Percentiles rank a stretch among this genome's conserved stretches.
Conservation (phyloP, 2,113 vertebrate genomes). For the Athene noctua region DNA sequence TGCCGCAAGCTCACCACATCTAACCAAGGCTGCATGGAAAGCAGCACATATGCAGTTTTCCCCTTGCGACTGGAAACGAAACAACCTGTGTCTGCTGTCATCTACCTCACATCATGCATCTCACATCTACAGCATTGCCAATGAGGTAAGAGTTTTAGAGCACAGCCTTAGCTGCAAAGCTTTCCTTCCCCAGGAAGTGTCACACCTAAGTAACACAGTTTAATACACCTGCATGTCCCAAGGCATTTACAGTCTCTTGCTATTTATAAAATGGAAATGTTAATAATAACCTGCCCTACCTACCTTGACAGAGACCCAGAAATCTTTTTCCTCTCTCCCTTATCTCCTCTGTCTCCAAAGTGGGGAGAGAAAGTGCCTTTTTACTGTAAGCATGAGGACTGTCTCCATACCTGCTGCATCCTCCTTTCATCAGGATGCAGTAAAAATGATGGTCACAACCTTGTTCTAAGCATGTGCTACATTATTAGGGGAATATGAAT, state of each 20-base stretch:
- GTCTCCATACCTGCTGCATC: not conserved
- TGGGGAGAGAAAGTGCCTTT: not conserved
- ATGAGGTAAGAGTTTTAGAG: not conserved
- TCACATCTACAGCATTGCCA: not conserved
- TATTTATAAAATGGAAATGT: not conserved
- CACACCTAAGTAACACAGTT: not conserved
- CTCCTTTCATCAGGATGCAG: not conserved
- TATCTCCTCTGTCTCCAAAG: not conserved
- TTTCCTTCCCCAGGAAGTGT: not conserved
- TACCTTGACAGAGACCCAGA: not conserved
- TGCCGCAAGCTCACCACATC: not conserved
- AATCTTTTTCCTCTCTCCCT: not conserved
- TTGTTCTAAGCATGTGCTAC: not conserved
- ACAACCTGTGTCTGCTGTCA: fast-evolving
- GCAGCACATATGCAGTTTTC: not conserved
- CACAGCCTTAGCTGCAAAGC: not conserved
- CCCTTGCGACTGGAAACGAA: not conserved
- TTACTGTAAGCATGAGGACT: not conserved
- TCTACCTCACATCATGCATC: not conserved
- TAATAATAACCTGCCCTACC: not conserved
- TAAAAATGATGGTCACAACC: not conserved
- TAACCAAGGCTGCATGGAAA: not conserved
- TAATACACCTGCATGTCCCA: fast-evolving
- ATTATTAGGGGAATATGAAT: not conserved
- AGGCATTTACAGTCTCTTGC: not conserved